Conservation (phyloP, 2,888 invertebrate species). For the Aromia moschata region DNA sequence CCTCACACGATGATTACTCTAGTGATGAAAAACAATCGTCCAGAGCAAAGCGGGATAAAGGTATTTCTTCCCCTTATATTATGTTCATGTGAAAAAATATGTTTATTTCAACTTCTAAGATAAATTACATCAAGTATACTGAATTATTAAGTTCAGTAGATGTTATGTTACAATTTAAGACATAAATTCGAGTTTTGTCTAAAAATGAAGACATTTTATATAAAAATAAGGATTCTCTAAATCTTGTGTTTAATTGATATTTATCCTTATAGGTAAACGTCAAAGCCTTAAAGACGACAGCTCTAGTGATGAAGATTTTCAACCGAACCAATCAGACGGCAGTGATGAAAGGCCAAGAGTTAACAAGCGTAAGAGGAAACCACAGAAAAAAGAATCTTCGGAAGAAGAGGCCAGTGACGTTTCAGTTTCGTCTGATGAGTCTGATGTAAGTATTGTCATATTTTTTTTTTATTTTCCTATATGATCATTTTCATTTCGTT, state of each 20-base stretch:
- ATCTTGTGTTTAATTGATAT: too few species aligned
- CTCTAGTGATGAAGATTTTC: slow-evolving; percentile 60
- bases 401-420: slow-evolving; percentile 54
- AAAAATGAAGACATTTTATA: too few species aligned
- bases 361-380: slow-evolving; percentile 54
- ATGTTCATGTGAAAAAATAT: too few species aligned
- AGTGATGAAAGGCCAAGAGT: slow-evolving; percentile 56
- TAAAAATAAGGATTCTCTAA: too few species aligned
- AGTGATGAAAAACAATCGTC: slow-evolving; percentile 59
- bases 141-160: too few species aligned
- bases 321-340: slow-evolving; percentile 57
- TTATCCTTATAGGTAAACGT: slow-evolving; percentile 51
- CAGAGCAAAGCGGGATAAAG: slow-evolving; percentile 58
- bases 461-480: too few species aligned
- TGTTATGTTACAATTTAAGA: too few species aligned
- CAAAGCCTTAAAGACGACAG: slow-evolving; percentile 62
- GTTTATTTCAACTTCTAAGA: too few species aligned
- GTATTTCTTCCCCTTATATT: slow-evolving; percentile 30
- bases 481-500: too few species aligned
- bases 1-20: slow-evolving; percentile 62
- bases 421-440: slow-evolving; percentile 55
- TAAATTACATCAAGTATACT: too few species aligned
- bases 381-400: slow-evolving; percentile 46
- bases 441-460: slow-evolving; percentile 48
- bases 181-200: too few species aligned